These are phyloP conservation scores for Epistrophe eligans DNA, from an alignment of 2,888 invertebrate genomes.

Conservation along the genomic window DNA sequence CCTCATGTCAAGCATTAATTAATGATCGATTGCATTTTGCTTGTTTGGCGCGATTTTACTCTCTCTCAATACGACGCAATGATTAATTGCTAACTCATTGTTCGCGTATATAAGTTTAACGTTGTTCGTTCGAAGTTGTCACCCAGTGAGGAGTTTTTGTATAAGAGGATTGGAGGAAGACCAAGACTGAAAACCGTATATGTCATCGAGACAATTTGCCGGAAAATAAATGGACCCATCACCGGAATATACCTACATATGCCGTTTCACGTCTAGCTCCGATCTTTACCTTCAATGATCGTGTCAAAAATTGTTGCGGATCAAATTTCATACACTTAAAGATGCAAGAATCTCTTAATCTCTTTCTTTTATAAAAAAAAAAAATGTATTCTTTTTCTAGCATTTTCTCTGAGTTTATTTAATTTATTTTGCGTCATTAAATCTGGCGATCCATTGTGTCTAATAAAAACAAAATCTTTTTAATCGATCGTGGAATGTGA, in stretches of 20 bases:
- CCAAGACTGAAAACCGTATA: slow-evolving; percentile 9
- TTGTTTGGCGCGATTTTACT: slow-evolving; percentile 28
- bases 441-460: slow-evolving; percentile 48
- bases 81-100: slow-evolving; percentile 57
- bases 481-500: slow-evolving; percentile 61
- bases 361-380: background rate
- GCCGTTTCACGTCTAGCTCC: slow-evolving; percentile 5
- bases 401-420: slow-evolving; percentile 15
- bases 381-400: background rate
- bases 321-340: slow-evolving; percentile 54
- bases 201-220: slow-evolving; percentile 56
- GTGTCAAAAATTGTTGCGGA: slow-evolving; percentile 19
- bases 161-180: slow-evolving; percentile 47
- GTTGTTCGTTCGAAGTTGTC: slow-evolving; percentile 47
- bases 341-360: slow-evolving; percentile 54
- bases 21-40: slow-evolving; percentile 57
- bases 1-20: slow-evolving; percentile 57
- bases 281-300: slow-evolving; percentile 36
- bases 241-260: slow-evolving; percentile 4
- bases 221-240: slow-evolving; percentile 40
- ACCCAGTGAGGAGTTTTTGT: slow-evolving; percentile 11
- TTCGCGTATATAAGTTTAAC: slow-evolving; percentile 22
- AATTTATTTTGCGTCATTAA: slow-evolving; percentile 68
- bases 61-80: slow-evolving; percentile 23
- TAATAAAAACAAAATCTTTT: slow-evolving; percentile 57